phyloP scores from a whole-genome alignment of 2,888 invertebrate genomes.

The Hemaris fuciformis region DNA sequence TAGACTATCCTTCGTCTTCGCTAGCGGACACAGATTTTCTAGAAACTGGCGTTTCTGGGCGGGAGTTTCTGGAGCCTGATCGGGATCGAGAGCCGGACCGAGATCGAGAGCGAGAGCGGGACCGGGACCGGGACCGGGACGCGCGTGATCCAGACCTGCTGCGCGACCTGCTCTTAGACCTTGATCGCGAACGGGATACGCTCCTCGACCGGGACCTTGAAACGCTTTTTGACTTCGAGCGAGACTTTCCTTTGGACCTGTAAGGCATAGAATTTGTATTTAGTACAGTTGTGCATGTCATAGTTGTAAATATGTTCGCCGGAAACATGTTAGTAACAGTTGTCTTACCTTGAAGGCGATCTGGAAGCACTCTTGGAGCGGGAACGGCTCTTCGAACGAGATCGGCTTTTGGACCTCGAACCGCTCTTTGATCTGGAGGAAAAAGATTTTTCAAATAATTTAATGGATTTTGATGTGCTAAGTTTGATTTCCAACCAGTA shows the following conservation, averaged over 20 bases:
- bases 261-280: slow-evolving; percentile 22
- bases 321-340: too few relatives aligned
- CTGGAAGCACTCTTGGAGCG: slow-evolving; percentile 38
- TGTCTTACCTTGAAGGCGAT: slow-evolving; percentile 60
- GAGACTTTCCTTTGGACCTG: slow-evolving; percentile 51
- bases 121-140: slow-evolving; percentile 62
- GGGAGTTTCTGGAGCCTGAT: slow-evolving; percentile 69
- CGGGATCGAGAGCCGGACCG: slow-evolving; percentile 59
- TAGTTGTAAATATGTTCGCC: background rate
- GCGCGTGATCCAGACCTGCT: slow-evolving; percentile 61
- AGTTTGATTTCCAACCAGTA: too few relatives aligned
- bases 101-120: slow-evolving; percentile 69
- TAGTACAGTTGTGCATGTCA: background rate
- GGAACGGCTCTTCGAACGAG: slow-evolving; percentile 61
- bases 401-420: slow-evolving; percentile 56
- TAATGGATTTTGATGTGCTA: too few relatives aligned
- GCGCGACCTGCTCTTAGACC: slow-evolving; percentile 50
- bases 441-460: background rate
- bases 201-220: slow-evolving; percentile 43
- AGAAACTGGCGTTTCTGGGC: slow-evolving; percentile 80
- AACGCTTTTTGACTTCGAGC: slow-evolving; percentile 43
- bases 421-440: slow-evolving; percentile 52
- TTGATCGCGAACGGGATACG: slow-evolving; percentile 42
- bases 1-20: slow-evolving; percentile 71
- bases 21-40: slow-evolving; percentile 83